A percentile compares a stretch with the other conserved stretches of the same genome.
Conservation (phyloP, 2,888 invertebrate species). For the Malthinus flaveolus region DNA sequence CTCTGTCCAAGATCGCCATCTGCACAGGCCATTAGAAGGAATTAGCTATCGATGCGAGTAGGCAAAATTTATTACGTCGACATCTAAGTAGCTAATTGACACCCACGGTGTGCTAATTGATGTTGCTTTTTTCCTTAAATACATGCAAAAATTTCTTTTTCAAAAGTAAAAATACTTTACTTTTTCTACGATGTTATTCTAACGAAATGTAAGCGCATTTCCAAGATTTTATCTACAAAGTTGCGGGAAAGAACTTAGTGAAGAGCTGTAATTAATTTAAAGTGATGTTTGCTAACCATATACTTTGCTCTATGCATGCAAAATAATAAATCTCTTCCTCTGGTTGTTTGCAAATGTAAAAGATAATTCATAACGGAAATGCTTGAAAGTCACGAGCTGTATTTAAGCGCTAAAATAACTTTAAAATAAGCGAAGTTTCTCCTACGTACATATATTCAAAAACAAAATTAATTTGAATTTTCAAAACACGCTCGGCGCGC, state of each 20-base stretch:
- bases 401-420: constrained; percentile 23
- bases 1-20: constrained; percentile 24
- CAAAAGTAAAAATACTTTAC: constrained; percentile 8
- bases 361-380: constrained; percentile 28
- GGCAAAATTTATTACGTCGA: constrained; percentile 31
- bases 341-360: constrained; percentile 27
- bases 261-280: constrained; percentile 29
- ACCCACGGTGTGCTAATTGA: constrained; percentile 31
- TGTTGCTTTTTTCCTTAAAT: constrained; percentile 14
- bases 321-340: constrained; percentile 22
- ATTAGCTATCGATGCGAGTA: constrained; percentile 16
- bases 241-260: constrained; percentile 22
- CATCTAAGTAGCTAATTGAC: constrained; percentile 31
- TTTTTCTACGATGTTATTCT: constrained; percentile 9
- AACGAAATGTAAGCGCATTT: constrained; percentile 13
- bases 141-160: background rate
- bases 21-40: constrained; percentile 12
- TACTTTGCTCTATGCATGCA: constrained; percentile 26
- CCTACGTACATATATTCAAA: background rate
- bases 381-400: constrained; percentile 24
- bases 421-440: background rate
- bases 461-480: too few relatives aligned
- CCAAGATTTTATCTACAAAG: constrained; percentile 26
- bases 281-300: constrained; percentile 28
- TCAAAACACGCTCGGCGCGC: too few relatives aligned